Conservation (phyloP, 2,888 invertebrate genomes). For the Drosophila colorata region DNA sequence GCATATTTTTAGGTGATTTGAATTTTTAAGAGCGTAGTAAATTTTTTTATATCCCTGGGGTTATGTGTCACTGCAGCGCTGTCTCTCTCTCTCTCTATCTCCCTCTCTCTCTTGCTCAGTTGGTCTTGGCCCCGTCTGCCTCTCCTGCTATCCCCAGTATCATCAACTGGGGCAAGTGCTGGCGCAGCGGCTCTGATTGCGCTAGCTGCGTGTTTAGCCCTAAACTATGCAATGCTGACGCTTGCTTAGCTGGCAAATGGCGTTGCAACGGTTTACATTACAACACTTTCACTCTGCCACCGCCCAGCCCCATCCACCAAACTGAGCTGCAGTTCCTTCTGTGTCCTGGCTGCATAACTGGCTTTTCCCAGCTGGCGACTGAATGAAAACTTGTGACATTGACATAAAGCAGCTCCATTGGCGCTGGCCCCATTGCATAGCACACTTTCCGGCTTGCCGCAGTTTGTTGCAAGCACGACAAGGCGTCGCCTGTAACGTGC, state of each 20-base stretch:
- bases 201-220: constrained; percentile 35
- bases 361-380: constrained; percentile 6
- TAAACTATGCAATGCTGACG: constrained; percentile 44
- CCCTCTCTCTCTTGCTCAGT: neutral
- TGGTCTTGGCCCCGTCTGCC: too few species aligned
- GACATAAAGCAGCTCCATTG: too few species aligned
- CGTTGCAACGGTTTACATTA: constrained; percentile 33
- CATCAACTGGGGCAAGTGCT: constrained; percentile 14
- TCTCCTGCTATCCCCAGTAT: neutral
- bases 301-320: neutral
- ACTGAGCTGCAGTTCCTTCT: too few species aligned
- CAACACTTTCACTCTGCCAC: constrained; percentile 47
- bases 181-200: constrained; percentile 21
- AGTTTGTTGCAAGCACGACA: neutral
- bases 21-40: constrained; percentile 71
- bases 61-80: constrained; percentile 62
- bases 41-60: constrained; percentile 70
- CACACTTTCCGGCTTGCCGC: constrained; percentile 22
- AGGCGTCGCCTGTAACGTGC: constrained; percentile 4
- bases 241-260: constrained; percentile 57
- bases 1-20: constrained; percentile 79
- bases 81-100: neutral
- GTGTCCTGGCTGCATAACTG: too few species aligned
- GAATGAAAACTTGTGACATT: constrained; percentile 59
- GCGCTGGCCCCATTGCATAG: constrained; percentile 36